Percentiles rank a stretch among this genome's conserved stretches.
phyloP scores from a whole-genome alignment of 2,113 vertebrate species.

The Cyanoliseus patagonus region DNA sequence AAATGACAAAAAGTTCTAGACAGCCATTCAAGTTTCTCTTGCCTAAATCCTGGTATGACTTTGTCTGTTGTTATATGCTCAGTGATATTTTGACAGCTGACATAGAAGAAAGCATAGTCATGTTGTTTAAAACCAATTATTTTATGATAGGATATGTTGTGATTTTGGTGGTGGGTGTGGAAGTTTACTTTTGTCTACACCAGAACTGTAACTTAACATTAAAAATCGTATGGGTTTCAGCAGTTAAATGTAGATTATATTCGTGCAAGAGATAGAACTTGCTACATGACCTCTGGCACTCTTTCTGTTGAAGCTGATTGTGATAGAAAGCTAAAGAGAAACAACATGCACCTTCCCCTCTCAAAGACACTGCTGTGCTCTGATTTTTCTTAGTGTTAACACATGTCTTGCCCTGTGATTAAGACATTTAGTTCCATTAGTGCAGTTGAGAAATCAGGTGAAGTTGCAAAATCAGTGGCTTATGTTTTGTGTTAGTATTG shows the following conservation, averaged over 20 bases:
- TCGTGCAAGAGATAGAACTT: neutral
- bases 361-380: neutral
- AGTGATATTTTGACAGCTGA: neutral
- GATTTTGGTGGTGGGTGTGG: neutral
- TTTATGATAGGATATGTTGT: neutral
- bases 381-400: neutral
- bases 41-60: neutral
- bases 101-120: neutral
- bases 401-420: neutral
- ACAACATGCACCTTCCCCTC: neutral
- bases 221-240: neutral
- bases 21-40: neutral
- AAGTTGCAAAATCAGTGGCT: slow-evolving; percentile 22
- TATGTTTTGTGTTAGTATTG: neutral
- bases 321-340: neutral
- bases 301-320: neutral
- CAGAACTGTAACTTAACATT: neutral
- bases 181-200: neutral
- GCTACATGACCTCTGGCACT: neutral
- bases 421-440: neutral
- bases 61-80: neutral
- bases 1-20: neutral
- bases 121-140: neutral
- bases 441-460: slow-evolving; percentile 39
- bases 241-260: neutral